Conservation (phyloP, 2,888 invertebrate genomes). For the Yponomeuta malinellus region DNA sequence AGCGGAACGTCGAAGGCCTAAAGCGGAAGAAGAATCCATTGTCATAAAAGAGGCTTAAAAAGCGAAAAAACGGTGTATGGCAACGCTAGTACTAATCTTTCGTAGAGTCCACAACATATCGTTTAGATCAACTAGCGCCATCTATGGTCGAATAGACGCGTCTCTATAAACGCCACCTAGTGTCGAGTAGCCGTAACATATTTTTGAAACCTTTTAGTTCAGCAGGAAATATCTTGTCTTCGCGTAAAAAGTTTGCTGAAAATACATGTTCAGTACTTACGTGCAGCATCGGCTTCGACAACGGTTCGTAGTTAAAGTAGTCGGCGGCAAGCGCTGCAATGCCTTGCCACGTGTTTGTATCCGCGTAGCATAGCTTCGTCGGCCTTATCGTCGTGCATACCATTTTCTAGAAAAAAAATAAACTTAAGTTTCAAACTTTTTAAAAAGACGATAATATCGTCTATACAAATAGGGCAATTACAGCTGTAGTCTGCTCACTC, state of each 20-base stretch:
- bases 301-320: conserved; percentile 83
- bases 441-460: no score
- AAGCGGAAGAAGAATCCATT: no score
- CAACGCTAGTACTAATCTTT: no score
- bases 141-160: conserved; percentile 7
- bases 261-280: conserved; percentile 72
- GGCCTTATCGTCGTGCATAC: conserved; percentile 89
- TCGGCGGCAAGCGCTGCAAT: conserved; percentile 85
- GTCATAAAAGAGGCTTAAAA: no score
- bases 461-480: no score
- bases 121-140: conserved; percentile 11
- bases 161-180: conserved; percentile 35
- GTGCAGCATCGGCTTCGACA: conserved; percentile 78
- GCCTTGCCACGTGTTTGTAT: conserved; percentile 83
- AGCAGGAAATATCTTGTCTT: no score
- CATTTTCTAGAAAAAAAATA: conserved; percentile 81
- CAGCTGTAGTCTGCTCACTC: no score
- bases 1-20: no score
- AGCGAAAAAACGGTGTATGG: no score
- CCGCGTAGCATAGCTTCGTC: conserved; percentile 82
- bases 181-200: conserved; percentile 18
- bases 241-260: neutral
- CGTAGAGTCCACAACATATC: neutral
- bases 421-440: no score
- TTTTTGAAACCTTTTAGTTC: no score